Evolutionary conservation across 2,113 vertebrate species (phyloP).

Genomic region (Ptychochromis oligacanthus): DNA sequence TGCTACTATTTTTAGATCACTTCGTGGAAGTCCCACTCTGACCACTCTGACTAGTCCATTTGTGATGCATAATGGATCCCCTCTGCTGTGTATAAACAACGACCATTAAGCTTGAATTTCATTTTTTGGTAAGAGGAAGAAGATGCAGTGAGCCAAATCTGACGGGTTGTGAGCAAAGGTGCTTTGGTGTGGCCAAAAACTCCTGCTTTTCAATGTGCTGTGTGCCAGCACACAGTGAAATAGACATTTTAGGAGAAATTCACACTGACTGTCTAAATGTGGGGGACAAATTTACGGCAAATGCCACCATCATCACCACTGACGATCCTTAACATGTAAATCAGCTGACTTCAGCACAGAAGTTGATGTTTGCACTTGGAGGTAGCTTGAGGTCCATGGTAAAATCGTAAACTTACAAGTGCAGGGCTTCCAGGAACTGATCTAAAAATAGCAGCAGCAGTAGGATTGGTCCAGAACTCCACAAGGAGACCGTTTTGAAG

Average conservation of each 20-base stretch:
- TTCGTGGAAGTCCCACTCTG: background rate
- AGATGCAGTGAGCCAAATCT: too few relatives aligned
- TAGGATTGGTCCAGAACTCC: background rate
- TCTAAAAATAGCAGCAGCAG: background rate
- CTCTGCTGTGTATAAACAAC: background rate
- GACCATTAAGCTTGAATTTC: background rate
- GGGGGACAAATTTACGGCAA: background rate
- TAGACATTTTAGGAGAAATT: background rate
- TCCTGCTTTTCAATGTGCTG: too few relatives aligned
- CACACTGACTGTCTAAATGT: background rate
- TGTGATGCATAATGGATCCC: background rate
- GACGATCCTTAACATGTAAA: background rate
- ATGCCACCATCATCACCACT: background rate
- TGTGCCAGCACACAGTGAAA: too few relatives aligned
- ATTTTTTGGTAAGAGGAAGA: background rate
- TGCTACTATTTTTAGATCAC: background rate
- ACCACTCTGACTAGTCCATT: background rate
- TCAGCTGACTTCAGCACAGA: background rate
- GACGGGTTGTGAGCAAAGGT: too few relatives aligned
- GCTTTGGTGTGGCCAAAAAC: background rate
- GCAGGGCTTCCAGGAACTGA: background rate
- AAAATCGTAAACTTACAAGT: background rate
- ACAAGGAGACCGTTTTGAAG: background rate
- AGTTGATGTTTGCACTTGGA: background rate
- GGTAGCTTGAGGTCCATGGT: background rate